Percentiles rank a stretch among this genome's conserved stretches.
Evolutionary conservation across 2,797 vertebrate species (phyloP).

Genomic region (Chiroxiphia lanceolata): DNA sequence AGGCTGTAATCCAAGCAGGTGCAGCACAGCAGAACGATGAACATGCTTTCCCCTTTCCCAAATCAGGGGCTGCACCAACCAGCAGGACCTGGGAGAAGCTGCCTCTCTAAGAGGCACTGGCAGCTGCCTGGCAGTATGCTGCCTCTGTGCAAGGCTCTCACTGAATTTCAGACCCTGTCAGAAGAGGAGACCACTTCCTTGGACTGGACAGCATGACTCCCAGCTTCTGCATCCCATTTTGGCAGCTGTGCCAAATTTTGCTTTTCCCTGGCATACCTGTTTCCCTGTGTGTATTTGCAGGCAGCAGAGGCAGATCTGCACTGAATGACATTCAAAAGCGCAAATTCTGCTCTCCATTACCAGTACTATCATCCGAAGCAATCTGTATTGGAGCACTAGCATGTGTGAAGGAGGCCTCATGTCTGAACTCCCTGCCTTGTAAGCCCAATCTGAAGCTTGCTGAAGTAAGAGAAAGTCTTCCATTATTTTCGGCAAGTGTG

Average conservation of each 20-base stretch:
- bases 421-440: neutral
- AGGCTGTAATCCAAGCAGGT: neutral
- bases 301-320: neutral
- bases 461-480: neutral
- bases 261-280: neutral
- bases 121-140: neutral
- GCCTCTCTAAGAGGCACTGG: neutral
- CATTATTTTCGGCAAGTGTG: neutral
- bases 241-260: neutral
- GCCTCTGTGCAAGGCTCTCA: neutral
- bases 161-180: neutral
- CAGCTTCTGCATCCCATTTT: neutral
- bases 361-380: neutral
- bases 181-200: neutral
- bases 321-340: neutral
- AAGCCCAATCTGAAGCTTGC: neutral
- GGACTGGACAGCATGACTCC: rapidly evolving
- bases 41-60: neutral
- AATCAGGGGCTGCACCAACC: neutral
- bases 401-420: neutral
- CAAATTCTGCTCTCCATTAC: neutral
- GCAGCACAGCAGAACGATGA: neutral
- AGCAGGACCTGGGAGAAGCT: neutral
- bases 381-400: neutral
- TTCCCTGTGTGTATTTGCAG: neutral